phyloP scores from a whole-genome alignment of 2,113 vertebrate genomes.

The Microcebus jonahi region DNA sequence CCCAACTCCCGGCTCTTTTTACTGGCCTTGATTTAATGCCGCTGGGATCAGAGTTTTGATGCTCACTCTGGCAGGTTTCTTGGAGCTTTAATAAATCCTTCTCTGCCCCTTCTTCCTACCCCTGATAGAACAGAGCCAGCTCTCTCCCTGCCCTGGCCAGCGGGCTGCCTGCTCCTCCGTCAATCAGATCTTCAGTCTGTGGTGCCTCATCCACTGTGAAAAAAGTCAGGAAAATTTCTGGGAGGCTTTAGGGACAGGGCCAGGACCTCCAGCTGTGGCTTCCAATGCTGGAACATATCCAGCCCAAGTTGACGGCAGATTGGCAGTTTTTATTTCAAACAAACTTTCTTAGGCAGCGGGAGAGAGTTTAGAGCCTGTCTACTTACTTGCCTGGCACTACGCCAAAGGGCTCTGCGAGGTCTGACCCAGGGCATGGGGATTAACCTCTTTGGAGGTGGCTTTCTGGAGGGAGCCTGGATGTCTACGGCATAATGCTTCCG shows the following conservation, averaged over 20 bases:
- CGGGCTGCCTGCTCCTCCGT: neutral
- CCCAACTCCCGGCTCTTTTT: neutral
- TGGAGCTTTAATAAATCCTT: neutral
- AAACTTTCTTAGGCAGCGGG: neutral
- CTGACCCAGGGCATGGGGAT: neutral
- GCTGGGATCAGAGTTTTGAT: neutral
- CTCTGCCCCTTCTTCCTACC: neutral
- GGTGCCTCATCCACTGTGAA: neutral
- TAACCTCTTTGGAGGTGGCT: constrained; percentile 4
- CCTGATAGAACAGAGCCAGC: neutral
- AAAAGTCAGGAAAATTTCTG: neutral
- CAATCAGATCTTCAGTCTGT: neutral
- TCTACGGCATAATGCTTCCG: neutral
- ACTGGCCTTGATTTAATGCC: neutral
- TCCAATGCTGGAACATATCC: neutral
- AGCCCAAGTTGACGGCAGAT: neutral
- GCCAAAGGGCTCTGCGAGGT: neutral
- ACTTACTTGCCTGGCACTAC: neutral
- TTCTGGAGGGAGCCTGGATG: neutral
- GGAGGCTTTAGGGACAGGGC: neutral
- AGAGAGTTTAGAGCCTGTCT: neutral
- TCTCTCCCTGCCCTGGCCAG: neutral
- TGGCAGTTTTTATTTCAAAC: constrained; percentile 37
- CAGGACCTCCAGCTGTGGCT: neutral
- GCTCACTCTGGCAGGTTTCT: neutral